A percentile compares a stretch with the other conserved stretches of the same genome.
phyloP scores from a whole-genome alignment of 2,113 vertebrate species.

The Rutilus rutilus region DNA sequence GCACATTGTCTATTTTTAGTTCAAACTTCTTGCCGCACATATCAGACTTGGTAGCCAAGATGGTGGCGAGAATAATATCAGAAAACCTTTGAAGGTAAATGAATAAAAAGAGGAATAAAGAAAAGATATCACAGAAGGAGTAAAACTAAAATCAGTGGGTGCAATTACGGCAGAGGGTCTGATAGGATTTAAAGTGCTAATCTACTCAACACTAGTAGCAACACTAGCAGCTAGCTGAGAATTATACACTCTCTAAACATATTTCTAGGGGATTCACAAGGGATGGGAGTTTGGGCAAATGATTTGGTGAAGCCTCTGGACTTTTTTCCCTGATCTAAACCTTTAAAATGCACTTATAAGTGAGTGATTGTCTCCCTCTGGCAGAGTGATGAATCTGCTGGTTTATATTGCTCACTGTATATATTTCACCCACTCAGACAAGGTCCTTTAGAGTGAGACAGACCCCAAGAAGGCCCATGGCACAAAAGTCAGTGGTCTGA shows the following conservation, averaged over 20 bases:
- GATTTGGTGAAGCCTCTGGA: constrained; percentile 56
- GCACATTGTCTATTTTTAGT: constrained; percentile 97
- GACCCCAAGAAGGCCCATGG: constrained; percentile 8
- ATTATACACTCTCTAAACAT: constrained; percentile 6
- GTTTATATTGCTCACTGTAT: constrained; percentile 70
- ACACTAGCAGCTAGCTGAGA: not conserved
- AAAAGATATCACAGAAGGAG: not conserved
- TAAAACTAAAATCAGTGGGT: not conserved
- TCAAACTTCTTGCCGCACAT: constrained; percentile 99
- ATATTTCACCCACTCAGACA: constrained; percentile 44
- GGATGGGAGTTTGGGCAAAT: constrained; percentile 50
- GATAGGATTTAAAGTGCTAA: constrained; percentile 40
- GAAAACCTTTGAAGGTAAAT: constrained; percentile 84
- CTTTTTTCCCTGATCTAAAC: constrained; percentile 39
- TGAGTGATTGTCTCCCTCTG: constrained; percentile 47
- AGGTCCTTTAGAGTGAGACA: constrained; percentile 23
- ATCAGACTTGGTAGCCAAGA: constrained; percentile 97
- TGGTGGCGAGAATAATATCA: constrained; percentile 95
- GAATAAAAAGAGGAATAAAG: constrained; percentile 38
- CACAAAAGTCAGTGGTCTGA: constrained; percentile 26
- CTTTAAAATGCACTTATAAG: constrained; percentile 56
- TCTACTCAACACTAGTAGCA: not conserved
- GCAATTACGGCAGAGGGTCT: not conserved
- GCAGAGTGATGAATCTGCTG: constrained; percentile 66
- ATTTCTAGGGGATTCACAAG: not conserved